Evolutionary conservation across 2,113 vertebrate species (phyloP), one percentile per base, ranked within the genome.

Genomic region (Bufo gargarizans): DNA sequence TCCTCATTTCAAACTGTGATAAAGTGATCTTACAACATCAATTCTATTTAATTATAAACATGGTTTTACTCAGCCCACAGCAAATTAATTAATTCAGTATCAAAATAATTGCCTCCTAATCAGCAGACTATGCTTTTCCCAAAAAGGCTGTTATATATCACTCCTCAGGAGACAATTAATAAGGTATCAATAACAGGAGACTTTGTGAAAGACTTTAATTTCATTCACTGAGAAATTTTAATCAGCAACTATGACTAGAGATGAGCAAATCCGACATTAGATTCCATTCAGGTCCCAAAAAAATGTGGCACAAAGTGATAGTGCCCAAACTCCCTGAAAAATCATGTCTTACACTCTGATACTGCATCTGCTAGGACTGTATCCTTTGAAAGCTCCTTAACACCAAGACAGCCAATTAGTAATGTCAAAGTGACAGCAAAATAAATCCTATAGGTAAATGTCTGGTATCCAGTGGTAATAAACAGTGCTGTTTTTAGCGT

Each of bases 41-140:
- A 45, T 71, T 69, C 85, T 53, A 69, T 79, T 86, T 81, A 56
- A 72, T 58, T 81, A 79, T 87, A 87, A 87, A 61, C 84, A 77
- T 63, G n/a, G 50, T 77, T 86, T 63, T 61, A 86, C 47, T 86
- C 19, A 77, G 58, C 77, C 77, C 59, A n/a, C 45, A 71, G 65
- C 77, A 81, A 71, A 87, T 87, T 55, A 72, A 87, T 72, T 87
- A 87, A 87, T 87, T 87, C 61, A 58, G 7, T 81, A 65, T 71
- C 77, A 72, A 80, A 82, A 88, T 88, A 88, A 88, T 88, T 88
- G 86, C 86, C 82, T 82, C 67, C 78, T 88, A 88, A 88, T 82
- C 78, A 88, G 78, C 50, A 82, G 86, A 58, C 55, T 81, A 50
- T 14, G 78, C 65, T 82, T 22, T 88, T 80, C 65, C 86, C 86